A percentile compares a stretch with the other conserved stretches of the same genome.
Conservation (phyloP, 2,797 vertebrate species). For the Melopsittacus undulatus region DNA sequence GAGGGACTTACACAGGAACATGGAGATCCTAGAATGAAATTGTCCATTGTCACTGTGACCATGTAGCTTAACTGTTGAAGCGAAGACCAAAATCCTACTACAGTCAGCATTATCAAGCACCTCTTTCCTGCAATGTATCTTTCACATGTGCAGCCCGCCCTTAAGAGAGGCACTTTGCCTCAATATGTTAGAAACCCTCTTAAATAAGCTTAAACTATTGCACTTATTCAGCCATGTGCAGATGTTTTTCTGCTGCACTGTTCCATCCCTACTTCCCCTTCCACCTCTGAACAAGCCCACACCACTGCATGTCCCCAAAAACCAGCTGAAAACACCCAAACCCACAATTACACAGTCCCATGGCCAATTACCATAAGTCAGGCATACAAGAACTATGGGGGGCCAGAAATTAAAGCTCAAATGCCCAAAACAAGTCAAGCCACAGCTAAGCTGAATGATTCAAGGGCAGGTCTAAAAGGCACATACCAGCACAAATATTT, state of each 20-base stretch:
- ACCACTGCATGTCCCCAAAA: not conserved
- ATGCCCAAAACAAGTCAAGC: conserved; percentile 17
- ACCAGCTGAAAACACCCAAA: not conserved
- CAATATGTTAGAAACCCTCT: conserved; percentile 19
- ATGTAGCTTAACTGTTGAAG: not conserved
- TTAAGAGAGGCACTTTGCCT: conserved; percentile 2
- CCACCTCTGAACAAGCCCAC: conserved; percentile 3
- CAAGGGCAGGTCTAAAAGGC: conserved; percentile 22
- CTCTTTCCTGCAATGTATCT: not conserved
- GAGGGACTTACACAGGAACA: not conserved
- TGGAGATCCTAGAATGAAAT: not conserved
- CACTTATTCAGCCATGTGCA: not conserved
- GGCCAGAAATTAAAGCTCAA: not conserved
- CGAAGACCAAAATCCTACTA: not conserved
- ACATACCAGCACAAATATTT: conserved; percentile 44
- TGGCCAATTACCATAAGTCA: not conserved
- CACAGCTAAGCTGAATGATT: not conserved
- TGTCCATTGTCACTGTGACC: not conserved
- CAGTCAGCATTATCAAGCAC: not conserved
- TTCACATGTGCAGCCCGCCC: not conserved
- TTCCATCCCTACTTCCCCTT: not conserved
- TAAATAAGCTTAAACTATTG: not conserved
- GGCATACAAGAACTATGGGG: not conserved
- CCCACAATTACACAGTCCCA: not conserved
- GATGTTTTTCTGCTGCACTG: not conserved